phyloP scores from a whole-genome alignment of 2,113 vertebrate genomes.

The Leptosomus discolor region DNA sequence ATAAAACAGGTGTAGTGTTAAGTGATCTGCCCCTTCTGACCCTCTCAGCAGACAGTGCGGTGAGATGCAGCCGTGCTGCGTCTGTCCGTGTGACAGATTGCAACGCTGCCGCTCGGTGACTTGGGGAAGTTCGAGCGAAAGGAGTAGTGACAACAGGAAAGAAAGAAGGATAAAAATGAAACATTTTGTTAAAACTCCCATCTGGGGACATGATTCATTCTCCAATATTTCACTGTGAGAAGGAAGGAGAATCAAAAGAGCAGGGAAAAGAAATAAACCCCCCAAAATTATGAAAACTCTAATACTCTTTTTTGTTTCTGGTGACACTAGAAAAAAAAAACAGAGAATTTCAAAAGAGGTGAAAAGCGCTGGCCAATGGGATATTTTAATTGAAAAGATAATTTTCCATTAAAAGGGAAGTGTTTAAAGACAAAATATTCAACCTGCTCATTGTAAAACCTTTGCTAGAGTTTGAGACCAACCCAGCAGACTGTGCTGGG shows the following conservation, averaged over 20 bases:
- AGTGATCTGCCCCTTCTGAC: slow-evolving; percentile 56
- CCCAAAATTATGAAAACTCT: background rate
- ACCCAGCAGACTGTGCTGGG: background rate
- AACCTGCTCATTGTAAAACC: background rate
- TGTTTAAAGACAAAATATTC: background rate
- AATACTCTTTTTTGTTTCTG: background rate
- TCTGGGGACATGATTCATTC: background rate
- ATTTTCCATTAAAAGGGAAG: background rate
- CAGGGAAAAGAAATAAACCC: background rate
- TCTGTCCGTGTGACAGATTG: slow-evolving; percentile 44
- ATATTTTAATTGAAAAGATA: background rate
- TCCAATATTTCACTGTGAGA: background rate
- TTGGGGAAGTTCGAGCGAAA: background rate
- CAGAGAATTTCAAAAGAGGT: background rate
- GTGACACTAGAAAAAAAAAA: background rate
- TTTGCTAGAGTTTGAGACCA: background rate
- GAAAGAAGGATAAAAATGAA: slow-evolving; percentile 36
- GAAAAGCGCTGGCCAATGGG: background rate
- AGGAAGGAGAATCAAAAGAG: background rate
- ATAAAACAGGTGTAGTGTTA: slow-evolving; percentile 70
- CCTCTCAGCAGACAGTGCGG: slow-evolving; percentile 45
- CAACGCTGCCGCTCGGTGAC: background rate
- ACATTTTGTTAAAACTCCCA: background rate
- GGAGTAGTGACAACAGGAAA: slow-evolving; percentile 17
- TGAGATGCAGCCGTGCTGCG: slow-evolving; percentile 37